Conservation (phyloP, 1,140 invertebrate genomes). For the Drosophila pachea region DNA sequence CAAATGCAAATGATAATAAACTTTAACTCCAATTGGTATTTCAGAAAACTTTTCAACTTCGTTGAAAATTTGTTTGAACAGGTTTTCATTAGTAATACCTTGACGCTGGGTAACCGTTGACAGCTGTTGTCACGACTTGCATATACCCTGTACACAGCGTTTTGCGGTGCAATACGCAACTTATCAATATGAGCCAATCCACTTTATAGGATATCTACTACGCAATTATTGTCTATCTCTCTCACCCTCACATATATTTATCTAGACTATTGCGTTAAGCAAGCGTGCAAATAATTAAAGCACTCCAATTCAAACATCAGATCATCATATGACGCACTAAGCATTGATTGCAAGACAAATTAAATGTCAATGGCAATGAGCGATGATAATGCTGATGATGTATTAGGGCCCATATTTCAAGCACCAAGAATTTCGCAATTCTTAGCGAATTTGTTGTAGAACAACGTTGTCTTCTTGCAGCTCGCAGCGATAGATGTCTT, state of each 20-base stretch:
- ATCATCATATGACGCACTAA: constrained; percentile 47
- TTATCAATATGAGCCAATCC: no score
- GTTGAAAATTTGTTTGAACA: constrained; percentile 22
- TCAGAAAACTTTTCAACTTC: constrained; percentile 1
- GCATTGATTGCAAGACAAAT: constrained; percentile 28
- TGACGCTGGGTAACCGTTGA: background rate
- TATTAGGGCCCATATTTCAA: constrained; percentile 5
- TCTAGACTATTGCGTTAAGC: constrained; percentile 48
- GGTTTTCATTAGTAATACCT: constrained; percentile 21
- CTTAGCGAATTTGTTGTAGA: no score
- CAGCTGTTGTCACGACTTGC: background rate
- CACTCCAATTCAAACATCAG: constrained; percentile 14
- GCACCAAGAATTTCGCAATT: no score
- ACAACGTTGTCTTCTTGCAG: no score
- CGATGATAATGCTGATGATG: constrained; percentile 13
- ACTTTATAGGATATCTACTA: no score
- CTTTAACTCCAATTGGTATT: constrained; percentile 13
- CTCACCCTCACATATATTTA: background rate
- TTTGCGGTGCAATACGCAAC: no score
- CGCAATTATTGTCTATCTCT: no score
- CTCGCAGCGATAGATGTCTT: no score
- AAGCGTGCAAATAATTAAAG: constrained; percentile 35
- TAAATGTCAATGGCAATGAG: background rate
- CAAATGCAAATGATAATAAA: constrained; percentile 30
- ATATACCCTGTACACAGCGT: background rate